Evolutionary conservation across 2,113 vertebrate genomes (phyloP).

Genomic region (Chlamydotis undulata): DNA sequence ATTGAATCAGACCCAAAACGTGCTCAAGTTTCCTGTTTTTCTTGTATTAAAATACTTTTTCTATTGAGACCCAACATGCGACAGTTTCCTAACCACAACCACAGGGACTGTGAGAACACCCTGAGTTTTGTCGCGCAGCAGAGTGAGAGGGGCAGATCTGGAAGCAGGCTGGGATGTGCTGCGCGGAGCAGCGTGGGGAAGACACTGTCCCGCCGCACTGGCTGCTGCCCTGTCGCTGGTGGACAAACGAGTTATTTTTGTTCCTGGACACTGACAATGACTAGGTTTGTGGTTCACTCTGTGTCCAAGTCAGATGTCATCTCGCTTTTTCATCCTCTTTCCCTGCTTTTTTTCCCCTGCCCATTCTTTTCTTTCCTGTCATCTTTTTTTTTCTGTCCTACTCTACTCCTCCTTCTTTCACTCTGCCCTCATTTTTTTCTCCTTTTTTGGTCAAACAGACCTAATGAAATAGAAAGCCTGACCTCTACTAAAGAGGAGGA

Average conservation of each 20-base stretch:
- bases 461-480: conserved; percentile 1
- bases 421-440: not conserved
- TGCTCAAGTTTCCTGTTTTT: conserved; percentile 72
- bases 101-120: conserved; percentile 34
- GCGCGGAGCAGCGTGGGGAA: accelerated
- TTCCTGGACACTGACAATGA: not conserved
- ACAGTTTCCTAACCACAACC: conserved; percentile 65
- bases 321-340: conserved; percentile 1
- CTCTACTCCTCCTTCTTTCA: not conserved
- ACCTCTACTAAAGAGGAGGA: not conserved
- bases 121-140: not conserved
- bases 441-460: not conserved
- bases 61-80: conserved; percentile 52
- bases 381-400: not conserved
- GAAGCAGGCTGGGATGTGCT: not conserved
- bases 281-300: conserved; percentile 19
- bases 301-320: conserved; percentile 24
- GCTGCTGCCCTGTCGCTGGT: not conserved
- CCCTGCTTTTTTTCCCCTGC: not conserved
- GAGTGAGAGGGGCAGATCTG: not conserved
- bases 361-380: not conserved
- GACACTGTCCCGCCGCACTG: not conserved
- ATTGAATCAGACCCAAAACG: conserved; percentile 65
- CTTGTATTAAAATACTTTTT: conserved; percentile 70
- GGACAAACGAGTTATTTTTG: conserved; percentile 3